Evolutionary conservation across 2,888 invertebrate species (phyloP).

Genomic region (Synanthedon tipuliformis): DNA sequence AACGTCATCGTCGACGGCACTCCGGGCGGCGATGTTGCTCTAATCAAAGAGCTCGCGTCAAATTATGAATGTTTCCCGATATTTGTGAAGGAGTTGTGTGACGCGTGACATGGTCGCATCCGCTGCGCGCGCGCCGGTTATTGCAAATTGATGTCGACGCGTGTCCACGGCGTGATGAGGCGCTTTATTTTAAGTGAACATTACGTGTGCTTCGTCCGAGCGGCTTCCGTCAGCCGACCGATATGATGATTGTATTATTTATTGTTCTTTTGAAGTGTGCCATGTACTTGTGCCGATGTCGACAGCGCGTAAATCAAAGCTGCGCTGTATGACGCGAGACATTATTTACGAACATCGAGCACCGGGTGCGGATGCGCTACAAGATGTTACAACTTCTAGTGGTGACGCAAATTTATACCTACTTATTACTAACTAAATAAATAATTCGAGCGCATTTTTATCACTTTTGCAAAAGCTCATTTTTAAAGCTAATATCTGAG

Average conservation of each 20-base stretch:
- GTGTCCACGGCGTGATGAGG: neutral
- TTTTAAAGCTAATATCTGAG: no score
- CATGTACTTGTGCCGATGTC: neutral
- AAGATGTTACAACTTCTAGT: neutral
- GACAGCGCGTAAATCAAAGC: neutral
- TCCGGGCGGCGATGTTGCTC: slow-evolving; percentile 21
- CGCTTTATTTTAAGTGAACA: slow-evolving; percentile 1
- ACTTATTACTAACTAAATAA: no score
- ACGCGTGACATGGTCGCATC: slow-evolving; percentile 52
- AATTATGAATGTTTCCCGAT: slow-evolving; percentile 60
- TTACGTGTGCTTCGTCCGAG: neutral
- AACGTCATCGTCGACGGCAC: slow-evolving; percentile 46
- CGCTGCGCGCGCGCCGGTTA: slow-evolving; percentile 25
- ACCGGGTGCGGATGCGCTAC: neutral
- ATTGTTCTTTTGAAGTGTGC: neutral
- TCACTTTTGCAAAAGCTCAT: no score
- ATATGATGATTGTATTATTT: neutral
- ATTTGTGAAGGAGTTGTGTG: slow-evolving; percentile 59
- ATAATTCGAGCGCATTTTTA: no score
- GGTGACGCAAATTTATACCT: no score
- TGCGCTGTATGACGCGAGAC: neutral
- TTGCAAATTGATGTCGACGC: slow-evolving; percentile 30
- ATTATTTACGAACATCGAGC: neutral
- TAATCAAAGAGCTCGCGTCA: slow-evolving; percentile 51
- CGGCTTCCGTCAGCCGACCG: neutral